These are phyloP conservation scores for Pseudomyrmex cubaensis DNA, from an alignment of 1,140 invertebrate genomes.

Conservation along the genomic window DNA sequence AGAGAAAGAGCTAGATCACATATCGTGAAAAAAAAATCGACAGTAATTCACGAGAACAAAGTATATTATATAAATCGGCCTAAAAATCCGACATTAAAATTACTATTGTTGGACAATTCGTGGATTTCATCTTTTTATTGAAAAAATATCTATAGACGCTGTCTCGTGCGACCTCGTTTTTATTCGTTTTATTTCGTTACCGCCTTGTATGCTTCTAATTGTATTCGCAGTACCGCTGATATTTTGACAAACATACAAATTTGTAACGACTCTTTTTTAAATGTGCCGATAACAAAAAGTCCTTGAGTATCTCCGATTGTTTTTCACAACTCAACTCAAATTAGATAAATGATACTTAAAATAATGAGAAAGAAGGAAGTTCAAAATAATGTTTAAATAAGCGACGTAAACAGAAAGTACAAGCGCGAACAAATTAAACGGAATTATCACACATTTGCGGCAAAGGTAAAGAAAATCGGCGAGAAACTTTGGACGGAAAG, in stretches of 20 bases:
- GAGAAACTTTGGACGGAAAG: slow-evolving; percentile 42
- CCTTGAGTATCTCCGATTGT: not conserved
- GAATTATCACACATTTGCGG: slow-evolving; percentile 41
- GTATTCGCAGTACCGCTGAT: not conserved
- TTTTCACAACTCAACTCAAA: not conserved
- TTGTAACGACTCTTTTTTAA: not conserved
- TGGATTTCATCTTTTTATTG: slow-evolving; percentile 16
- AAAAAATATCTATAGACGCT: slow-evolving; percentile 6
- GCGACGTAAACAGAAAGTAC: slow-evolving; percentile 16
- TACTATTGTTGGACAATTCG: not conserved
- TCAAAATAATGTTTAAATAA: slow-evolving; percentile 15
- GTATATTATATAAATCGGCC: slow-evolving; percentile 58
- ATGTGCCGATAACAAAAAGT: not conserved
- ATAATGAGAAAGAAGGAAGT: not conserved
- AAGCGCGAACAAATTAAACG: slow-evolving; percentile 14
- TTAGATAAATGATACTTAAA: not conserved
- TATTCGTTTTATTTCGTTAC: slow-evolving; percentile 11
- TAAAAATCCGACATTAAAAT: slow-evolving; percentile 61
- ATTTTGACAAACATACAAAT: not conserved
- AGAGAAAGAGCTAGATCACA: not conserved
- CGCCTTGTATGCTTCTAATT: not conserved
- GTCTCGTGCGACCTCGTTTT: not conserved
- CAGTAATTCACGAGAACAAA: slow-evolving; percentile 15
- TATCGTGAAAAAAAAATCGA: slow-evolving; percentile 26
- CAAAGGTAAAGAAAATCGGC: slow-evolving; percentile 40